These are phyloP conservation scores for Acanthoscelides obtectus DNA, from an alignment of 2,888 invertebrate species.

Conservation along the genomic window DNA sequence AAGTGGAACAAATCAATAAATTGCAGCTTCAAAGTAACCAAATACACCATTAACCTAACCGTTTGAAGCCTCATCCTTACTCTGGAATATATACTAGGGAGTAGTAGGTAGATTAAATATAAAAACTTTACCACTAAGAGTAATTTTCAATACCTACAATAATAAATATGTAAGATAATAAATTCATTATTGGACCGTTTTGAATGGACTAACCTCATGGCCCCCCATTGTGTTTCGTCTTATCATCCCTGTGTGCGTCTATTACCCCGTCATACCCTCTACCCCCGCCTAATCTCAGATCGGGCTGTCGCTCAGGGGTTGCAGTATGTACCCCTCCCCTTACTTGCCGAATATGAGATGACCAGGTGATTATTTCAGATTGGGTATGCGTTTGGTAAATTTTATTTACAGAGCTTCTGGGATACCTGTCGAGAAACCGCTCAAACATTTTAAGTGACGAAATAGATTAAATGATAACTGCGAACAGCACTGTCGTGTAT, in stretches of 20 bases:
- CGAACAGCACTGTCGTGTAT: no score
- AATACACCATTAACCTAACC: neutral
- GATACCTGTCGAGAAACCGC: no score
- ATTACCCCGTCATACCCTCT: slow-evolving; percentile 50
- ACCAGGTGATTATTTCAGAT: neutral
- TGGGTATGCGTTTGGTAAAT: neutral
- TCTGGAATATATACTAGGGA: no score
- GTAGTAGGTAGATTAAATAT: no score
- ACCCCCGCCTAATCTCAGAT: slow-evolving; percentile 31
- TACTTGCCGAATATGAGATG: neutral
- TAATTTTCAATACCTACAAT: no score
- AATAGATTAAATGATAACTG: no score
- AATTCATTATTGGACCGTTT: slow-evolving; percentile 42
- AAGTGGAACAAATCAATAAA: no score
- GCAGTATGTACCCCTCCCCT: neutral
- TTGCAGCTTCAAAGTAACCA: no score
- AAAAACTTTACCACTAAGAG: no score
- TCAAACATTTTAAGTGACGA: no score
- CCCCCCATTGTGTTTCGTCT: slow-evolving; percentile 67
- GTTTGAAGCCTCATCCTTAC: neutral
- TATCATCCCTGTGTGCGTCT: slow-evolving; percentile 84
- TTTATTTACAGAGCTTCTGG: neutral
- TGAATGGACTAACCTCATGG: slow-evolving; percentile 38
- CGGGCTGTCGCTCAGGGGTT: slow-evolving; percentile 44
- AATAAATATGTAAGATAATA: neutral